Percentiles rank a stretch among this genome's conserved stretches.
Conservation (phyloP, 2,113 vertebrate species). For the Isurus oxyrinchus region DNA sequence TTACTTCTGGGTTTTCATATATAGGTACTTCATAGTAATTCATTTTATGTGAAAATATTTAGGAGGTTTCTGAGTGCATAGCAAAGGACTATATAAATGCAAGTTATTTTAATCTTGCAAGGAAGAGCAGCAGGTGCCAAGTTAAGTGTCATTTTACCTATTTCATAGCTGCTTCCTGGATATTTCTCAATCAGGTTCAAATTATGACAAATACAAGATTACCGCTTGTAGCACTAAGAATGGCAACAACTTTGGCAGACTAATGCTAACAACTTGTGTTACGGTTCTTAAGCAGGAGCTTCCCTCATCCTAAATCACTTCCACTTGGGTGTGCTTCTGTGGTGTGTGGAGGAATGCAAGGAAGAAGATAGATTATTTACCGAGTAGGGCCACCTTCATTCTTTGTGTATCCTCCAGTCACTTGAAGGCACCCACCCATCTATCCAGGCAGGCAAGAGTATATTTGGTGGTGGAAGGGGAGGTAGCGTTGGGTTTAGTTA, state of each 20-base stretch:
- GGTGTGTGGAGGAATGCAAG: not conserved
- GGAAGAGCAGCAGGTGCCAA: not conserved
- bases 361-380: not conserved
- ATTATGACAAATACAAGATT: not conserved
- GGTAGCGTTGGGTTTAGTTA: too few relatives aligned
- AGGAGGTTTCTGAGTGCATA: not conserved
- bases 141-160: not conserved
- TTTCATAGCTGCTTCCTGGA: not conserved
- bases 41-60: not conserved
- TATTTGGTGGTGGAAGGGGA: not conserved
- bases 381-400: not conserved
- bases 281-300: too few relatives aligned
- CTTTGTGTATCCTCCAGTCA: not conserved
- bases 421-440: not conserved
- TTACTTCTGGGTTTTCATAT: not conserved
- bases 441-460: not conserved
- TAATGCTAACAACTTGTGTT: not conserved
- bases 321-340: not conserved
- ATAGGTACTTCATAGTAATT: not conserved
- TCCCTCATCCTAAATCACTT: not conserved
- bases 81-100: not conserved
- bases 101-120: conserved; percentile 1
- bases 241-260: not conserved
- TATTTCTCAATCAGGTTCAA: not conserved
- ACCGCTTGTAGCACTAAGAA: not conserved